phyloP scores from a whole-genome alignment of 2,888 invertebrate genomes.

The Lingula anatina region DNA sequence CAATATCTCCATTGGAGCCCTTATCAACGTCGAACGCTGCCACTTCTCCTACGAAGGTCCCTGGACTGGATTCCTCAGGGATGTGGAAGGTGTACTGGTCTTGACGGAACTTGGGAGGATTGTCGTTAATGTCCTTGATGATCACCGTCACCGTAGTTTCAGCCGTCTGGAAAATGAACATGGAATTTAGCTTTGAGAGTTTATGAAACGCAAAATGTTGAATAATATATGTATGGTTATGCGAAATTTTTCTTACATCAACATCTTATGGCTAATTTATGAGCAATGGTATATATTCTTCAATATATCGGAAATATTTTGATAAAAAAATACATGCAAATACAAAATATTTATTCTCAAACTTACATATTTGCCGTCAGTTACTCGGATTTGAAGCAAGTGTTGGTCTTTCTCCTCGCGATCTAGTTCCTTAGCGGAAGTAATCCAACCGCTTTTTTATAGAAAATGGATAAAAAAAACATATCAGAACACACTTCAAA shows the following conservation, averaged over 20 bases:
- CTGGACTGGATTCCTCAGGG: background rate
- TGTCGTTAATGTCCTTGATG: conserved; percentile 11
- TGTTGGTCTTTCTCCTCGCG: background rate
- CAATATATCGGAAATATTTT: too few relatives aligned
- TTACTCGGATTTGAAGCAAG: background rate
- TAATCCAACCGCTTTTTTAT: background rate
- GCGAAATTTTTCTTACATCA: too few relatives aligned
- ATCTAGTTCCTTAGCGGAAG: background rate
- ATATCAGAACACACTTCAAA: too few relatives aligned
- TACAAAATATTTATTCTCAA: too few relatives aligned
- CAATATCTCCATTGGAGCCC: too few relatives aligned
- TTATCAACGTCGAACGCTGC: background rate
- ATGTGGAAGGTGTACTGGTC: conserved; percentile 11
- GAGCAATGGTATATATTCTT: too few relatives aligned
- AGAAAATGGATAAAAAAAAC: too few relatives aligned
- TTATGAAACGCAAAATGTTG: too few relatives aligned
- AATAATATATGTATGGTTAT: too few relatives aligned
- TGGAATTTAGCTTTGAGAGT: too few relatives aligned
- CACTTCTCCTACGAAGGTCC: background rate
- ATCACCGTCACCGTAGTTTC: conserved; percentile 3
- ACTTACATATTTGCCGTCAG: background rate
- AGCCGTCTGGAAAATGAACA: background rate
- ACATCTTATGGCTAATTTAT: too few relatives aligned
- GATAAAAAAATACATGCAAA: too few relatives aligned
- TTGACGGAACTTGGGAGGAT: conserved; percentile 6